These are phyloP conservation scores for Nothocercus nigrocapillus DNA, from an alignment of 2,113 vertebrate genomes.

Conservation along the genomic window DNA sequence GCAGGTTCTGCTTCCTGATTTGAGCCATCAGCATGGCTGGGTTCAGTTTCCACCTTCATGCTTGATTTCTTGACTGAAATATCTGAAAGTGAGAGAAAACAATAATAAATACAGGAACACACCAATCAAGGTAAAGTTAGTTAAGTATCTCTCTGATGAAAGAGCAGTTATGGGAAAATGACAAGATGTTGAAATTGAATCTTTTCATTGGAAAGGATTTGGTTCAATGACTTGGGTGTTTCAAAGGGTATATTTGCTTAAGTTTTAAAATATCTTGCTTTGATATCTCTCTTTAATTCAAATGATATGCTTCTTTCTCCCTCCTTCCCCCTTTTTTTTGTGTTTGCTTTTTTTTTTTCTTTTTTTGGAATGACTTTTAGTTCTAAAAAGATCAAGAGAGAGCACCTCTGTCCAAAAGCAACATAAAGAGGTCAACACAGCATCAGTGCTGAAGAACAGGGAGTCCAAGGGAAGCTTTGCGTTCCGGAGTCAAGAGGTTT, in stretches of 20 bases:
- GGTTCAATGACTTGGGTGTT: neutral
- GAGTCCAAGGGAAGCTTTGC: neutral
- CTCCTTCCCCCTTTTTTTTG: rapidly evolving
- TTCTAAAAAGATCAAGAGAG: neutral
- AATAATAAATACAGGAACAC: neutral
- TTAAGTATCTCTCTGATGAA: neutral
- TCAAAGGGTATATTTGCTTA: neutral
- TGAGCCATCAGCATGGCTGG: slow-evolving; percentile 1
- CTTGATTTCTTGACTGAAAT: neutral
- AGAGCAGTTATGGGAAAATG: neutral
- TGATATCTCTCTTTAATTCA: neutral
- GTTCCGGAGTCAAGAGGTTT: neutral
- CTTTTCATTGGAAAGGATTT: neutral
- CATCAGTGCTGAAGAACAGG: neutral
- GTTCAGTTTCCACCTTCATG: neutral
- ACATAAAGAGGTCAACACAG: neutral
- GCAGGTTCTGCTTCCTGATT: slow-evolving; percentile 17
- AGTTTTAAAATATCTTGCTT: neutral
- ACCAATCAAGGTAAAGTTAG: neutral
- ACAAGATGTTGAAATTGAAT: neutral
- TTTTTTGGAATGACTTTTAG: neutral
- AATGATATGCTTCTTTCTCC: neutral
- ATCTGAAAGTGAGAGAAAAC: slow-evolving; percentile 8
- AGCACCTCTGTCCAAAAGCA: neutral
- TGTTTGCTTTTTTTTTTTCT: neutral